These are phyloP conservation scores for Chlorocebus sabaeus DNA, from an alignment of 2,113 vertebrate species.

Conservation along the genomic window DNA sequence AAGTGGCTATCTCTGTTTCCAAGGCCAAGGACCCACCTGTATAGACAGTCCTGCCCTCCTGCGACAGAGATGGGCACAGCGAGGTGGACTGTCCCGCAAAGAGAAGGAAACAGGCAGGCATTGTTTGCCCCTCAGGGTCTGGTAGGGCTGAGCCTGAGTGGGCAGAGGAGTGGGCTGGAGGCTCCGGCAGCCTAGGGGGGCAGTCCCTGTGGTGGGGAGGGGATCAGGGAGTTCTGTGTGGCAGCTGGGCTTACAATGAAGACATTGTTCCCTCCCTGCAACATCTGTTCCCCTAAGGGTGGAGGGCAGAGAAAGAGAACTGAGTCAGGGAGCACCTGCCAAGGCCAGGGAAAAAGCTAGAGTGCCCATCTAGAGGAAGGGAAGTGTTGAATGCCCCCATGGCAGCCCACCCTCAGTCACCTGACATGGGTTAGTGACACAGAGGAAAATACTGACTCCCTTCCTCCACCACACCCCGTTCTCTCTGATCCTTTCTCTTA, in stretches of 20 bases:
- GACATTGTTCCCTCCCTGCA: slow-evolving; percentile 18
- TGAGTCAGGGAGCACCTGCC: slow-evolving; percentile 13
- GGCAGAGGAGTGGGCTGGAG: neutral
- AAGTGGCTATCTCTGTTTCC: neutral
- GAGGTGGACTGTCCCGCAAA: neutral
- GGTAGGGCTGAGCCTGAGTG: slow-evolving; percentile 27
- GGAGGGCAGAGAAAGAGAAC: neutral
- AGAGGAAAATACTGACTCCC: neutral
- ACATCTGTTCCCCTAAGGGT: slow-evolving; percentile 48
- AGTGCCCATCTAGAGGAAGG: neutral
- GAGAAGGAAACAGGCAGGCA: slow-evolving; percentile 38
- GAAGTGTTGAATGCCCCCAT: neutral
- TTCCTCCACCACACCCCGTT: neutral
- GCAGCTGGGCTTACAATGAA: slow-evolving; percentile 41
- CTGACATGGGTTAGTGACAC: neutral
- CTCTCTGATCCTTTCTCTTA: slow-evolving; percentile 69
- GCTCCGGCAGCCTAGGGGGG: neutral
- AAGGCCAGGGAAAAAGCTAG: neutral
- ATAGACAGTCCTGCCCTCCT: neutral
- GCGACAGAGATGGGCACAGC: neutral
- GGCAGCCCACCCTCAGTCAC: neutral
- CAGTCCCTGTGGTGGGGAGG: neutral
- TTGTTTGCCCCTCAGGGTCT: slow-evolving; percentile 10
- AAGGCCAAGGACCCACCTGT: slow-evolving; percentile 28
- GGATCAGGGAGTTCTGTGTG: neutral